Evolutionary conservation across 2,888 invertebrate genomes (phyloP), one percentile per base, ranked within the genome.

Genomic region (Pseudococcus viburni): DNA sequence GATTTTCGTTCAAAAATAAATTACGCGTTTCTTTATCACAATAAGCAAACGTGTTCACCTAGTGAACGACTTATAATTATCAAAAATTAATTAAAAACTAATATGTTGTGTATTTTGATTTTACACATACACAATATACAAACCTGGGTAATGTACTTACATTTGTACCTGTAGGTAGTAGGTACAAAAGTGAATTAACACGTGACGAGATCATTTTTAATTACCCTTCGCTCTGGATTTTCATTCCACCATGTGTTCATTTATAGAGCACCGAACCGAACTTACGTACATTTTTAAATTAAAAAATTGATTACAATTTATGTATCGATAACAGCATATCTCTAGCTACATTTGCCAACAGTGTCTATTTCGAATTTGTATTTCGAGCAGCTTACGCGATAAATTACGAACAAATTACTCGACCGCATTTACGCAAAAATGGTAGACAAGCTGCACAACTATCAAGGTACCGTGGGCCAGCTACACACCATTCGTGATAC

Each of bases 371-470:
- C 4, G 55, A 55, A 55, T 55, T 55, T n/a, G n/a, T 55, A n/a
- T 55, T 55, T n/a, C 55, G n/a, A 55, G 6, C 55, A 55, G 55
- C 55, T 55, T 6, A 55, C n/a, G 0, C 22, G 22, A 64, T 12
- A 64, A 64, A 22, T 1, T 19, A 9, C 64, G 11, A 64, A 64
- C 7, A 19, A 5, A 8, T 7, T 48, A 48, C 6, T 11, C 48
- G 12, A 11, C 2, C 48, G 1, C 48, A 48, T 48, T 51, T 12
- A 12, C 12, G 64, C 33, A 11, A 68, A 17, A 15, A 95, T 94
- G 94, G 94, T 95, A 91, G 96, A 96, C 90, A 96, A 96, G 91
- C 92, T 96, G 88, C 94, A 95, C 90, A 95, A 96, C 90, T 96
- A 96, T 91, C 95, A 96, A 91, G 96, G 96, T 0, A 92, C 94